phyloP scores from a whole-genome alignment of 1,140 invertebrate genomes.

The Hyles vespertilio region DNA sequence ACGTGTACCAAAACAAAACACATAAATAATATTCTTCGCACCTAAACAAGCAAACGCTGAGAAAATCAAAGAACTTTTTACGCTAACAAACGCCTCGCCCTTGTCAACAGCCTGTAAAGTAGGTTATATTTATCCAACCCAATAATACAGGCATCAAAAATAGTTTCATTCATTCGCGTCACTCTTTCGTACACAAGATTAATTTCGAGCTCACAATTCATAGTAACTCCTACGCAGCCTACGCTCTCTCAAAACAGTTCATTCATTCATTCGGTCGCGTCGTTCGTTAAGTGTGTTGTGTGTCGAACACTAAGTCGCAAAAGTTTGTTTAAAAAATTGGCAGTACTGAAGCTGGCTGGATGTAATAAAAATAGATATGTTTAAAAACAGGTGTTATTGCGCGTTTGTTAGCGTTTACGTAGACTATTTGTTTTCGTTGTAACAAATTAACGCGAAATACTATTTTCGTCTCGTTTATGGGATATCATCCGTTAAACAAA shows the following conservation, averaged over 20 bases:
- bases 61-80: too few relatives aligned
- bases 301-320: slow-evolving; percentile 33
- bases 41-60: too few relatives aligned
- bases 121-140: neutral
- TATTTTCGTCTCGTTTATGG: too few relatives aligned
- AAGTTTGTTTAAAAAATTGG: slow-evolving; percentile 29
- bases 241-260: neutral
- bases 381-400: slow-evolving; percentile 51
- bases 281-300: slow-evolving; percentile 17
- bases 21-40: too few relatives aligned
- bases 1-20: too few relatives aligned
- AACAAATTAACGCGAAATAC: too few relatives aligned
- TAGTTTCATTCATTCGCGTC: slow-evolving; percentile 8
- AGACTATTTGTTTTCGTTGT: slow-evolving; percentile 31
- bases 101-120: slow-evolving; percentile 4
- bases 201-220: too few relatives aligned
- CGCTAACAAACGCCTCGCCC: neutral
- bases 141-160: neutral
- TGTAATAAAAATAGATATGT: slow-evolving; percentile 37
- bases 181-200: too few relatives aligned
- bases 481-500: too few relatives aligned
- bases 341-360: slow-evolving; percentile 18
- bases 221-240: too few relatives aligned
- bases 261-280: slow-evolving; percentile 8
- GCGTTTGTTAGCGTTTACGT: slow-evolving; percentile 21